Conservation (phyloP, 2,888 invertebrate species). For the Sminthurinus aureus region DNA sequence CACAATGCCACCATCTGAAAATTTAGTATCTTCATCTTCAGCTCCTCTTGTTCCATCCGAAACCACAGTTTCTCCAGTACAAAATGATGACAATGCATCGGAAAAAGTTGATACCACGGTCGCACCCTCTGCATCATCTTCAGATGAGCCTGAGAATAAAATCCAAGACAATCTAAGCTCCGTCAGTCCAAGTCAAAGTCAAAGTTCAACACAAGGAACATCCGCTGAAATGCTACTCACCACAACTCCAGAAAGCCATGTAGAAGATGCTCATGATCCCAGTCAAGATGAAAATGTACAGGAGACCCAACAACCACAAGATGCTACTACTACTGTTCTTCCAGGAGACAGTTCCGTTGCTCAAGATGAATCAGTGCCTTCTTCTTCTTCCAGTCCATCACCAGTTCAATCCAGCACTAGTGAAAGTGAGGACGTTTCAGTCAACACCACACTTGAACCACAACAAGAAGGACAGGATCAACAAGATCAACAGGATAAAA, state of each 20-base stretch:
- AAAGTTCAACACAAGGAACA: conserved; percentile 7
- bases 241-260: conserved; percentile 10
- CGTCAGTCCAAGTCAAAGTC: background rate
- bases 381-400: conserved; percentile 13
- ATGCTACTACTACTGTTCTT: conserved; percentile 12
- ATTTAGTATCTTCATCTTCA: background rate
- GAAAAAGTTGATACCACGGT: conserved; percentile 20
- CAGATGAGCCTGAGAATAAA: background rate
- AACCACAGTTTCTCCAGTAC: conserved; percentile 4
- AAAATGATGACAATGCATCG: background rate
- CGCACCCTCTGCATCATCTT: background rate
- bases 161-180: background rate
- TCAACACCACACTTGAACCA: background rate
- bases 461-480: background rate
- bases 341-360: background rate
- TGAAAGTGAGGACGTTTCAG: background rate
- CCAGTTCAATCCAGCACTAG: conserved; percentile 6
- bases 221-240: conserved; percentile 25
- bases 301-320: background rate
- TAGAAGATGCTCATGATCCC: background rate
- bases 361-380: background rate
- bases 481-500: background rate
- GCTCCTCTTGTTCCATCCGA: background rate
- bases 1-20: conserved; percentile 6
- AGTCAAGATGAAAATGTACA: background rate